Conservation (phyloP, 2,888 invertebrate species). For the Amitus sp. region DNA sequence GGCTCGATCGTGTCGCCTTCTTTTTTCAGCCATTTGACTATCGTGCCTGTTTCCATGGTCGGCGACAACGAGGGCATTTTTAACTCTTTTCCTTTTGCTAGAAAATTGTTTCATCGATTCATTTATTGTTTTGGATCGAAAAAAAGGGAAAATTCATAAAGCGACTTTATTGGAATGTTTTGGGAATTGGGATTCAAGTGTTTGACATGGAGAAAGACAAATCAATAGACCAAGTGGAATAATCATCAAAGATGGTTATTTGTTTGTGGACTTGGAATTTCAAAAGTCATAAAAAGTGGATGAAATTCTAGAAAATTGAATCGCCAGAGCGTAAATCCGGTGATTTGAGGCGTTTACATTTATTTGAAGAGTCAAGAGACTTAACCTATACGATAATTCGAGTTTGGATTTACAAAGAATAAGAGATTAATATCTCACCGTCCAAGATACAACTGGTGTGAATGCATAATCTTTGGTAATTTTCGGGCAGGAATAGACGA, state of each 20-base stretch:
- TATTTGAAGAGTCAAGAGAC: no score
- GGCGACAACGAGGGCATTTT: conserved; percentile 73
- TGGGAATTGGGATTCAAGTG: no score
- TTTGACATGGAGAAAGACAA: neutral
- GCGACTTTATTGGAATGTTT: neutral
- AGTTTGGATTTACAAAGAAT: neutral
- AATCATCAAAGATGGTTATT: no score
- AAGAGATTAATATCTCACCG: conserved; percentile 45
- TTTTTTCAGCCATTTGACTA: conserved; percentile 70
- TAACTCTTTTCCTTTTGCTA: conserved; percentile 64
- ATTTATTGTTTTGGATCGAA: neutral
- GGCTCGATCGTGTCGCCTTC: conserved; percentile 69
- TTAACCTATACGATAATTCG: neutral
- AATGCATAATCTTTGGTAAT: conserved; percentile 57
- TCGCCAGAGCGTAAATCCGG: no score
- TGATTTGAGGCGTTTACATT: no score
- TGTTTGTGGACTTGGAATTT: no score
- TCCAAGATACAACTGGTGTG: conserved; percentile 59
- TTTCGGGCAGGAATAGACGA: conserved; percentile 47
- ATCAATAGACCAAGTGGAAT: no score
- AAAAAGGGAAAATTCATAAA: neutral
- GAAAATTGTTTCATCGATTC: conserved; percentile 12
- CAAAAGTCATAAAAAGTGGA: no score
- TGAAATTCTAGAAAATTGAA: no score
- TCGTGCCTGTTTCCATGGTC: conserved; percentile 73